These are phyloP conservation scores for Apostichopus leukothele DNA, from an alignment of 53 echinoderm and acorn worm genomes.

Conservation along the genomic window DNA sequence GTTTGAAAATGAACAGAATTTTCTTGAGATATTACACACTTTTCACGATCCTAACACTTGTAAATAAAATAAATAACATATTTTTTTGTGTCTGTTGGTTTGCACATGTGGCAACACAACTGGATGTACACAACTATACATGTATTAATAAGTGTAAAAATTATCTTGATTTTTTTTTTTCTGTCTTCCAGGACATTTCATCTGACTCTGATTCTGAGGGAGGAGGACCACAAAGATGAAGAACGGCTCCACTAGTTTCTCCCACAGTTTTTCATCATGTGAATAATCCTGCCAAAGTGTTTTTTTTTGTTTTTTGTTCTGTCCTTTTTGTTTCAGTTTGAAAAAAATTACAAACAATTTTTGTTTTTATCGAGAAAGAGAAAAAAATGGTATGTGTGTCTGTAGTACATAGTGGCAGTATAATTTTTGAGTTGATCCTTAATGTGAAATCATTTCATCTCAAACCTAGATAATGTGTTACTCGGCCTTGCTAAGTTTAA, in stretches of 20 bases:
- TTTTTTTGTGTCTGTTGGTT: too few species aligned
- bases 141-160: too few species aligned
- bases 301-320: not conserved
- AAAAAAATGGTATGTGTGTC: not conserved
- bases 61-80: not conserved
- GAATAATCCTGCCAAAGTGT: constrained; percentile 46
- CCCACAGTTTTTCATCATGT: constrained; percentile 48
- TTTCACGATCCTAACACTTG: not conserved
- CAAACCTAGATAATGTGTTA: too few species aligned
- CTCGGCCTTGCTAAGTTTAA: too few species aligned
- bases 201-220: constrained; percentile 43
- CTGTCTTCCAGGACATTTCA: constrained; percentile 13
- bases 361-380: not conserved
- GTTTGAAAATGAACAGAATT: too few species aligned
- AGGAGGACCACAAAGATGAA: constrained; percentile 47
- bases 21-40: too few species aligned
- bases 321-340: not conserved
- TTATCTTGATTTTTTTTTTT: not conserved
- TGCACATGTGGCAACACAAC: too few species aligned
- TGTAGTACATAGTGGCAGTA: not conserved
- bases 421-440: not conserved
- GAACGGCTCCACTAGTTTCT: not conserved
- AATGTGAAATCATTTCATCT: not conserved
- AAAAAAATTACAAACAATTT: not conserved
- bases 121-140: too few species aligned